A percentile compares a stretch with the other conserved stretches of the same genome.
Conservation (phyloP, 1,140 invertebrate species). For the Drosophila eugracilis region DNA sequence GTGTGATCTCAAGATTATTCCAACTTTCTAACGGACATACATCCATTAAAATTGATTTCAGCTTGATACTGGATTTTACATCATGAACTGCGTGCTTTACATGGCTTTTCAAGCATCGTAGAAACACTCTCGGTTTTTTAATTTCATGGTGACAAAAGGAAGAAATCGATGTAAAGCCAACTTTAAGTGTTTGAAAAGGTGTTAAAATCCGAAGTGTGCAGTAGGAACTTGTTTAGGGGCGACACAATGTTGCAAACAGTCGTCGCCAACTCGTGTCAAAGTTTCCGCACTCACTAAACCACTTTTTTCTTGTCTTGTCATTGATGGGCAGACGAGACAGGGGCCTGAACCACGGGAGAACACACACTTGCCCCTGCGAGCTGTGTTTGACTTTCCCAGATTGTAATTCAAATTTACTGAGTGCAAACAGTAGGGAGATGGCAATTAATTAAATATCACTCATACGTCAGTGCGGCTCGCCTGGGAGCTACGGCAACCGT, state of each 20-base stretch:
- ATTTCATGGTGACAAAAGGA: conserved; percentile 19
- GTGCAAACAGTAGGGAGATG: conserved; percentile 29
- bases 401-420: conserved; percentile 43
- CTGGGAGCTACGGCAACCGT: conserved; percentile 3
- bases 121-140: conserved; percentile 10
- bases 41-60: too few relatives aligned
- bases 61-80: too few relatives aligned
- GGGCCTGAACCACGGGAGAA: not conserved
- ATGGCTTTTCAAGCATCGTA: not conserved
- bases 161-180: conserved; percentile 34
- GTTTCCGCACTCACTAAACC: conserved; percentile 14
- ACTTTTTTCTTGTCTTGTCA: conserved; percentile 29
- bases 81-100: too few relatives aligned
- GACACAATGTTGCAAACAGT: conserved; percentile 46
- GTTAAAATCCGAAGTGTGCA: conserved; percentile 25
- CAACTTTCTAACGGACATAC: too few relatives aligned
- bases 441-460: conserved; percentile 51
- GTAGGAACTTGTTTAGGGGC: conserved; percentile 8
- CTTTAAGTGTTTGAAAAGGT: conserved; percentile 41
- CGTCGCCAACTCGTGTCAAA: conserved; percentile 37
- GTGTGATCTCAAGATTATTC: too few relatives aligned
- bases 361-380: not conserved
- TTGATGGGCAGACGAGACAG: conserved; percentile 5
- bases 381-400: conserved; percentile 16
- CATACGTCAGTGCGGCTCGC: conserved; percentile 25